These are phyloP conservation scores for Ursus arctos DNA, from an alignment of 2,113 vertebrate species.

Conservation along the genomic window DNA sequence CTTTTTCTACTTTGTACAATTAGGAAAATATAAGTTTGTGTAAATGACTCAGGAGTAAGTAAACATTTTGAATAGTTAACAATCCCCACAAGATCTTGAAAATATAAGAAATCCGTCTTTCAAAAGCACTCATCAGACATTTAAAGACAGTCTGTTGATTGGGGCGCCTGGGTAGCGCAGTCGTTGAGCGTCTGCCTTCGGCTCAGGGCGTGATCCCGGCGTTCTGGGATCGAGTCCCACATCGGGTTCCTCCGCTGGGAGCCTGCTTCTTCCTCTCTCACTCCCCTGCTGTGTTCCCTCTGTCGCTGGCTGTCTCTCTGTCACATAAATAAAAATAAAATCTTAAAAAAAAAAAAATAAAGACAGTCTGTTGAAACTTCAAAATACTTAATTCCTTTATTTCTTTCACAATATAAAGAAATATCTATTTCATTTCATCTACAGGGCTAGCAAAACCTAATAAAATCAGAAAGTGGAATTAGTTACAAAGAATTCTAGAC, in stretches of 20 bases:
- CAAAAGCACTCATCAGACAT: not conserved
- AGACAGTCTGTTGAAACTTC: not conserved
- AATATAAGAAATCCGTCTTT: constrained; percentile 17
- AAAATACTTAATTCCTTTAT: not conserved
- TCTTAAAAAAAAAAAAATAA: too few relatives aligned
- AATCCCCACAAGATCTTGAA: constrained; percentile 10
- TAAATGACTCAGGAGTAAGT: constrained; percentile 45
- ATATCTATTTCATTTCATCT: not conserved
- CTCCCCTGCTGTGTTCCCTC: too few relatives aligned
- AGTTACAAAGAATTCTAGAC: not conserved
- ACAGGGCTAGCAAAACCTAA: not conserved
- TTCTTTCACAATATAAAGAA: not conserved
- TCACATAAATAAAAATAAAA: too few relatives aligned
- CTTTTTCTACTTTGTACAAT: constrained; percentile 28
- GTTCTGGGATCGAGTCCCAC: too few relatives aligned
- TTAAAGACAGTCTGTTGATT: not conserved
- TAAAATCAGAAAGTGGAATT: constrained; percentile 24
- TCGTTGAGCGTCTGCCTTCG: too few relatives aligned
- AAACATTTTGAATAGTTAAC: constrained; percentile 50
- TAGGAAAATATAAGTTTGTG: not conserved
- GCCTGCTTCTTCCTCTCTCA: too few relatives aligned
- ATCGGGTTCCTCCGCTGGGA: too few relatives aligned
- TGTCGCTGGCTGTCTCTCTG: too few relatives aligned
- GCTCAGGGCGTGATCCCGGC: too few relatives aligned
- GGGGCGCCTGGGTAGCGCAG: too few relatives aligned